These are phyloP conservation scores for Sericinus montela DNA, from an alignment of 2,888 invertebrate species.

Conservation along the genomic window DNA sequence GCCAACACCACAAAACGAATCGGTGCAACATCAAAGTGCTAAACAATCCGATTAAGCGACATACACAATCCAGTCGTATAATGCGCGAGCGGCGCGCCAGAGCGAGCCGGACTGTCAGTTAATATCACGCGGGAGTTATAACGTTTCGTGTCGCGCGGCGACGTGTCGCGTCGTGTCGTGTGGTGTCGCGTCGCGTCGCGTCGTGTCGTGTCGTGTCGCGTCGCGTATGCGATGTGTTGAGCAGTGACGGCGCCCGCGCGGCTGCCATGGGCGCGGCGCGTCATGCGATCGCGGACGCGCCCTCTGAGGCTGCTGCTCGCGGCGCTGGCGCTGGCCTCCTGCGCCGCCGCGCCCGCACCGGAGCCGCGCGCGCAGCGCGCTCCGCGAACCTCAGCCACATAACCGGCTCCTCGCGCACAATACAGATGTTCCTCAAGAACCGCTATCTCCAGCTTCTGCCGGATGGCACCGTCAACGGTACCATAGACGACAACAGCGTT, in stretches of 20 bases:
- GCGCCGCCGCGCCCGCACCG: slow-evolving; percentile 74
- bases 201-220: no score
- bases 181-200: slow-evolving; percentile 31
- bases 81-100: slow-evolving; percentile 18
- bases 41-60: neutral
- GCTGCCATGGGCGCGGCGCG: slow-evolving; percentile 77
- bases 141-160: no score
- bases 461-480: slow-evolving; percentile 92
- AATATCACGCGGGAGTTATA: neutral
- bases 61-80: neutral
- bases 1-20: slow-evolving; percentile 12
- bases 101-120: neutral
- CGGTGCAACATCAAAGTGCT: neutral
- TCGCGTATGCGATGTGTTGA: slow-evolving; percentile 40
- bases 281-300: slow-evolving; percentile 73
- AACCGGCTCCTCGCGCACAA: slow-evolving; percentile 87
- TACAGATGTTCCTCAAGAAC: slow-evolving; percentile 91
- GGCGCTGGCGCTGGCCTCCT: slow-evolving; percentile 74
- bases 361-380: slow-evolving; percentile 86
- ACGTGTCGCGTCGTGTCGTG: slow-evolving; percentile 24
- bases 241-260: slow-evolving; percentile 76
- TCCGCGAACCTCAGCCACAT: slow-evolving; percentile 90
- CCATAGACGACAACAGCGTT: slow-evolving; percentile 87
- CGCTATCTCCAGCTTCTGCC: slow-evolving; percentile 89
- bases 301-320: slow-evolving; percentile 75